Conservation (phyloP, 1,140 invertebrate genomes). For the Macrostomum lignano region DNA sequence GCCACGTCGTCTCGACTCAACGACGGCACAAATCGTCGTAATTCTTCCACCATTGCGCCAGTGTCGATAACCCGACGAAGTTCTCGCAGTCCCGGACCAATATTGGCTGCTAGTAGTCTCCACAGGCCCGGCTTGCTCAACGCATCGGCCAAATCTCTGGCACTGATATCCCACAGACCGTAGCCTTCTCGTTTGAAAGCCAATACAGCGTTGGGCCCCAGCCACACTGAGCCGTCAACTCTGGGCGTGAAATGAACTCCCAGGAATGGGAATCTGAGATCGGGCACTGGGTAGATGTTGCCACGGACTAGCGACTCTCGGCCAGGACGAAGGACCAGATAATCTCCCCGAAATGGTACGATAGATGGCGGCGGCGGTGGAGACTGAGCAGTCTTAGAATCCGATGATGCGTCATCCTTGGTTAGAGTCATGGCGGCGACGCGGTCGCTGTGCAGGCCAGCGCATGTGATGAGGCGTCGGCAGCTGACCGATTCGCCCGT, state of each 20-base stretch:
- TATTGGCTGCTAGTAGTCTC: constrained; percentile 50
- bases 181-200: constrained; percentile 80
- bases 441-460: constrained; percentile 67
- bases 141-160: constrained; percentile 34
- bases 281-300: constrained; percentile 90
- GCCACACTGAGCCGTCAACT: constrained; percentile 68
- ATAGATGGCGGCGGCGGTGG: constrained; percentile 74
- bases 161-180: constrained; percentile 42
- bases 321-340: constrained; percentile 47
- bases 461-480: too few species aligned
- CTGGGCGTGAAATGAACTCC: constrained; percentile 94
- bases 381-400: too few species aligned
- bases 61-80: constrained; percentile 49
- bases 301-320: constrained; percentile 51
- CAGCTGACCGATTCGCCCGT: too few species aligned
- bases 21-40: constrained; percentile 56
- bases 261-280: constrained; percentile 75
- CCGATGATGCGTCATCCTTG: too few species aligned
- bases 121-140: constrained; percentile 37
- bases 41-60: constrained; percentile 43
- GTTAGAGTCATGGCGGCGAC: constrained; percentile 63
- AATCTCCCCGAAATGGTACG: constrained; percentile 84
- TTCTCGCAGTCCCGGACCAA: constrained; percentile 49
- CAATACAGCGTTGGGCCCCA: constrained; percentile 85
- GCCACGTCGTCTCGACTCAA: constrained; percentile 42